Evolutionary conservation across 2,113 vertebrate species (phyloP), one percentile per base, ranked within the genome.

Genomic region (Oryzias curvinotus): DNA sequence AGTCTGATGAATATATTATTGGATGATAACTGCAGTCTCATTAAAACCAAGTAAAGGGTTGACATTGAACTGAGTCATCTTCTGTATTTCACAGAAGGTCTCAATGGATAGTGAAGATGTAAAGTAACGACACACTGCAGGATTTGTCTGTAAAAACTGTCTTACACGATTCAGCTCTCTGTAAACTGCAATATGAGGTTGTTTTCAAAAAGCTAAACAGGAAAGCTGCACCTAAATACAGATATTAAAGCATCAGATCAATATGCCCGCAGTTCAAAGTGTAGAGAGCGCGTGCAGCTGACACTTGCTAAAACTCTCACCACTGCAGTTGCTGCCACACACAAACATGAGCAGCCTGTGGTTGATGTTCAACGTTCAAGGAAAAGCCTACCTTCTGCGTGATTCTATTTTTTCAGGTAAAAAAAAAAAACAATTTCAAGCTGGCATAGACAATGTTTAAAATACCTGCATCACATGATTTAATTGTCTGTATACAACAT

Each of bases 311-410:
- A 19, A 58, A 18, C 8, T 57, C 44, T 62, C 2, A 26, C 55
- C 14, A 25, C 48, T 62, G 62, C 48, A 47, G 62, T 36, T 1
- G 25, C 25, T 30, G 42, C 52, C 4, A 56, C 56, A 71, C 41
- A 47, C 56, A 59, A 74, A 54, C 46, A 54, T 53, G 25, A 54
- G 42, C 54, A 36, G 21, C 54, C 36, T 26, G 42, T 19, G 19
- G 16, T 14, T n/a, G 56, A 26, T 17, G 30, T 46, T 67, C 57
- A 52, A 26, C 15, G 30, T 49, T 67, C 55, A 56, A 74, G 74
- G 72, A 68, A 56, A 53, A n/a, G 36, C 66, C 86, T 68, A 76
- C 76, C 80, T 75, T 81, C 63, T 2, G 21, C 21, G 21, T 23
- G 21, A 23, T 23, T 59, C 45, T 68, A n/a, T n/a, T 45, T 42